A percentile compares a stretch with the other conserved stretches of the same genome.
These are phyloP conservation scores for Trichomalopsis sarcophagae DNA, from an alignment of 1,140 invertebrate genomes.

Conservation along the genomic window DNA sequence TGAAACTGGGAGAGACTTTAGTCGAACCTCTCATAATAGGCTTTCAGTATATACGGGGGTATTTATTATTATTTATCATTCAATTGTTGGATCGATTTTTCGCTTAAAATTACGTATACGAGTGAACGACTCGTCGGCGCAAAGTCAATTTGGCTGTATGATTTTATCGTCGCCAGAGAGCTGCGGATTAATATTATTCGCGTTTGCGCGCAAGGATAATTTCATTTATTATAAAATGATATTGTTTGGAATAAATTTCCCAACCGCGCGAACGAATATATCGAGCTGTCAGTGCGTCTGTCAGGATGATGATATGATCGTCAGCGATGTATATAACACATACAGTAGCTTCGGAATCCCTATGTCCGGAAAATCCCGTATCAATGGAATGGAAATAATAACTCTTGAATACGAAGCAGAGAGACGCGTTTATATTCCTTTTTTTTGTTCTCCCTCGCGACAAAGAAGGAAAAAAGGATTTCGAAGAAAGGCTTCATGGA, in stretches of 20 bases:
- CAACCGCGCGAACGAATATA: not conserved
- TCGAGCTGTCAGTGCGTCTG: not conserved
- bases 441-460: not conserved
- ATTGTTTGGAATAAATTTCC: not conserved
- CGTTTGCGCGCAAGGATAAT: not conserved
- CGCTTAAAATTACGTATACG: not conserved
- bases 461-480: not conserved
- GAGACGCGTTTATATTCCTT: not conserved
- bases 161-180: not conserved
- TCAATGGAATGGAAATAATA: not conserved
- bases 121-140: not conserved
- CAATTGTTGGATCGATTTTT: not conserved
- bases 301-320: not conserved
- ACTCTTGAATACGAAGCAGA: not conserved
- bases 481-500: not conserved
- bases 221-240: not conserved
- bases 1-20: not conserved
- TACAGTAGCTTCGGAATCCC: not conserved
- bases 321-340: too few species aligned
- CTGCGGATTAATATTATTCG: not conserved
- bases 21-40: not conserved
- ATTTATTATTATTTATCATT: slow-evolving; percentile 6
- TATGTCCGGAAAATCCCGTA: not conserved
- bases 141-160: not conserved
- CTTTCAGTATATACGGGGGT: not conserved